These are phyloP conservation scores for Actinia equina DNA, from an alignment of 64 coral and sea anemone genomes.

Conservation along the genomic window DNA sequence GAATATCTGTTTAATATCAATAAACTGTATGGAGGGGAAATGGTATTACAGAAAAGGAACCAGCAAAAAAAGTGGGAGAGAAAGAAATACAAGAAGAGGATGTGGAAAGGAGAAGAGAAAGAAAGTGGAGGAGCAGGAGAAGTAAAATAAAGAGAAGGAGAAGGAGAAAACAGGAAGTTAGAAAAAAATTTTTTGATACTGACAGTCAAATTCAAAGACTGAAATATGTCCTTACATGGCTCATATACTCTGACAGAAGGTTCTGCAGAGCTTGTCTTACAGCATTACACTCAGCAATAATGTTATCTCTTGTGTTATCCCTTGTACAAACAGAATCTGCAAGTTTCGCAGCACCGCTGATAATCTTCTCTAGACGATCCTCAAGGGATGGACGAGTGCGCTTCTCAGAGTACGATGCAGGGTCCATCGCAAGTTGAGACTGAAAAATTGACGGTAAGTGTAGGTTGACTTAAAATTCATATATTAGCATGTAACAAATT, in stretches of 20 bases:
- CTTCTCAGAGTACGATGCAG: slow-evolving; percentile 87
- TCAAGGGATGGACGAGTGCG: slow-evolving; percentile 82
- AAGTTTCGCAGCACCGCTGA: slow-evolving; percentile 80
- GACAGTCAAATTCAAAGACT: neutral
- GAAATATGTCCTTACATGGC: slow-evolving; percentile 77
- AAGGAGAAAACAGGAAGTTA: too few species aligned
- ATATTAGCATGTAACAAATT: too few species aligned
- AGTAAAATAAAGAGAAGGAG: too few species aligned
- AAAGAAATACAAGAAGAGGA: too few species aligned
- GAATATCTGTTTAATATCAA: neutral
- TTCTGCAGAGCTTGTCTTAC: slow-evolving; percentile 89
- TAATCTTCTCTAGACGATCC: slow-evolving; percentile 85
- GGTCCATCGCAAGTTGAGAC: slow-evolving; percentile 88
- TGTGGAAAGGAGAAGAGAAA: too few species aligned
- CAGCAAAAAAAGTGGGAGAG: too few species aligned
- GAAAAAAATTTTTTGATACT: too few species aligned
- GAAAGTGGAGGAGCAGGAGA: too few species aligned
- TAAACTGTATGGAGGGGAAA: neutral
- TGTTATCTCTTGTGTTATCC: slow-evolving; percentile 78
- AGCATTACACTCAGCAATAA: slow-evolving; percentile 88
- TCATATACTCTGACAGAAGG: slow-evolving; percentile 89
- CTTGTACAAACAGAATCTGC: slow-evolving; percentile 77
- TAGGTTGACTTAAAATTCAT: too few species aligned
- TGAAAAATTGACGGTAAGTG: slow-evolving; percentile 8
- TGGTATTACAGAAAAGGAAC: too few species aligned